A percentile compares a stretch with the other conserved stretches of the same genome.
phyloP scores from a whole-genome alignment of 1,140 invertebrate genomes.

The Lepidostoma basale region DNA sequence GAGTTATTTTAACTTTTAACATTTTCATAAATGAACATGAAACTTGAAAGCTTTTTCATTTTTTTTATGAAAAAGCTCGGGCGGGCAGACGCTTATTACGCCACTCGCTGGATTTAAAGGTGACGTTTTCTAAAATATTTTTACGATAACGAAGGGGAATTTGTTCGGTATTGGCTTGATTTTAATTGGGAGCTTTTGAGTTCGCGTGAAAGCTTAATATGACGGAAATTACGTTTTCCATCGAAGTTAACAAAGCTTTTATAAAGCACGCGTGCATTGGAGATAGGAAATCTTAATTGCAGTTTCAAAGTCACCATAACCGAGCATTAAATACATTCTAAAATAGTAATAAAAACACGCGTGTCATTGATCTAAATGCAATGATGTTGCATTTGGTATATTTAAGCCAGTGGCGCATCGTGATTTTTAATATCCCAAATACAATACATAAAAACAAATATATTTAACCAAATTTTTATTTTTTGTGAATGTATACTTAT shows the following conservation, averaged over 20 bases:
- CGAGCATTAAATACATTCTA: too few species aligned
- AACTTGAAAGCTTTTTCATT: neutral
- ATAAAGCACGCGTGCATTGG: constrained; percentile 9
- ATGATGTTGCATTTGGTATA: too few species aligned
- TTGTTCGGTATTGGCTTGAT: constrained; percentile 6
- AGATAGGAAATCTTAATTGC: constrained; percentile 1
- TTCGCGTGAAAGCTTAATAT: constrained; percentile 12
- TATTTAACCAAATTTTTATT: too few species aligned
- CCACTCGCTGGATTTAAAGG: neutral
- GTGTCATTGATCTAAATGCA: too few species aligned
- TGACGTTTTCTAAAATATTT: constrained; percentile 1
- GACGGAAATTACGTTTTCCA: constrained; percentile 28
- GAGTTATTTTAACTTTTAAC: constrained; percentile 3
- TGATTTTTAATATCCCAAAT: too few species aligned
- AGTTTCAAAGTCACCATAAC: neutral
- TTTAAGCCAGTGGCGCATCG: too few species aligned
- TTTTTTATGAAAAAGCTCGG: too few species aligned
- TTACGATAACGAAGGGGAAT: neutral
- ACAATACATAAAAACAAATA: too few species aligned
- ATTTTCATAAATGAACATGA: constrained; percentile 10
- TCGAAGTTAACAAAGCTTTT: constrained; percentile 19
- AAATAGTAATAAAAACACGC: too few species aligned
- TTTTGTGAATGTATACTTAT: too few species aligned
- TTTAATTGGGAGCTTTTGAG: constrained; percentile 32
- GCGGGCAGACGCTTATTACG: neutral